Evolutionary conservation across 2,888 invertebrate genomes (phyloP).

Genomic region (Heliconius ismenius): DNA sequence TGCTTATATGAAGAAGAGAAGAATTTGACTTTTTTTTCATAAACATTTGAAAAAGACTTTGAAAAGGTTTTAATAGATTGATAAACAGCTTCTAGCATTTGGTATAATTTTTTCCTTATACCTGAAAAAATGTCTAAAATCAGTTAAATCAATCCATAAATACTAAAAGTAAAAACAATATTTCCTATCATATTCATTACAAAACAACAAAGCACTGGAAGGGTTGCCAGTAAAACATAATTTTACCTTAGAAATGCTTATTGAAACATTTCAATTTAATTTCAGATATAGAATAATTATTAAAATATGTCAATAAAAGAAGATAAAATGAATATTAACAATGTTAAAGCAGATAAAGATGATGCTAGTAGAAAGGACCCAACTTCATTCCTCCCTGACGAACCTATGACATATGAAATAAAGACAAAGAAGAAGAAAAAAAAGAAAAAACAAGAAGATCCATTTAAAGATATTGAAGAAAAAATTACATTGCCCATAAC

Average conservation of each 20-base stretch:
- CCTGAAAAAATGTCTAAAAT: too few species aligned
- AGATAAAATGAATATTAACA: conserved; percentile 42
- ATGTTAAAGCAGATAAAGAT: conserved; percentile 43
- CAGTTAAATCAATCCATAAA: not conserved
- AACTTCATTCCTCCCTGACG: conserved; percentile 69
- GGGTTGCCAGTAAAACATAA: not conserved
- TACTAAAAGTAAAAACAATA: not conserved
- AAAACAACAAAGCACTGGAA: not conserved
- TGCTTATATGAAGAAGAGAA: too few species aligned
- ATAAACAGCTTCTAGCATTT: too few species aligned
- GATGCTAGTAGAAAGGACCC: conserved; percentile 62
- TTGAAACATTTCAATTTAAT: not conserved
- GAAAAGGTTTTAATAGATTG: too few species aligned
- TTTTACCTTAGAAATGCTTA: not conserved
- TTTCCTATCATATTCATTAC: not conserved
- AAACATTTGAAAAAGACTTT: too few species aligned
- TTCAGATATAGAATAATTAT: conserved; percentile 17
- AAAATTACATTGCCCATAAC: conserved; percentile 46
- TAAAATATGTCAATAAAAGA: conserved; percentile 45
- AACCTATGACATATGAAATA: conserved; percentile 72
- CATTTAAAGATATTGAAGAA: conserved; percentile 68
- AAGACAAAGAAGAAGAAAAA: conserved; percentile 74
- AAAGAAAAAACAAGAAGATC: conserved; percentile 66
- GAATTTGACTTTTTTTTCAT: too few species aligned
- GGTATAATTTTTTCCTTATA: too few species aligned